Evolutionary conservation across 2,113 vertebrate genomes (phyloP).

Genomic region (Corvus cornix): DNA sequence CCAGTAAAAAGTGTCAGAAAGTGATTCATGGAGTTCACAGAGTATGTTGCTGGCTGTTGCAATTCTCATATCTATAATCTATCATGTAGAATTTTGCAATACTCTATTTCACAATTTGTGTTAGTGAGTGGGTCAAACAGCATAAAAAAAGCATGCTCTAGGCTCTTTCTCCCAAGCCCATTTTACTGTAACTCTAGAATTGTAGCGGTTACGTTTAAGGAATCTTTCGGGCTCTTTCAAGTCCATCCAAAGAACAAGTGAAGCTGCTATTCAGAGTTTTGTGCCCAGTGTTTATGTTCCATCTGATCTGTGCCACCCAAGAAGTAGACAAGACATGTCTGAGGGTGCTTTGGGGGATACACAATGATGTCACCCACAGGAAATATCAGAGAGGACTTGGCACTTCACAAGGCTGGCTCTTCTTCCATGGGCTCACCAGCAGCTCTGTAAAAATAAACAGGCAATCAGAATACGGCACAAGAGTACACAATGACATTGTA

Average conservation of each 20-base stretch:
- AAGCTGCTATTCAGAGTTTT: slow-evolving; percentile 78
- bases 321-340: slow-evolving; percentile 92
- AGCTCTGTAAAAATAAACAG: slow-evolving; percentile 95
- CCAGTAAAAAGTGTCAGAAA: slow-evolving; percentile 65
- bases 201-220: slow-evolving; percentile 72
- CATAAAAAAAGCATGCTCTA: slow-evolving; percentile 64
- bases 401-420: slow-evolving; percentile 86
- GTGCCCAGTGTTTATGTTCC: slow-evolving; percentile 84
- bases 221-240: slow-evolving; percentile 77
- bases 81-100: slow-evolving; percentile 51
- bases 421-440: slow-evolving; percentile 90
- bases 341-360: slow-evolving; percentile 86
- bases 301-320: slow-evolving; percentile 91
- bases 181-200: slow-evolving; percentile 78
- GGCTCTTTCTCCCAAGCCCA: slow-evolving; percentile 59
- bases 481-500: slow-evolving; percentile 94
- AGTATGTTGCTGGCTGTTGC: slow-evolving; percentile 49
- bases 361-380: slow-evolving; percentile 97
- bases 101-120: slow-evolving; percentile 52
- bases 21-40: slow-evolving; percentile 48
- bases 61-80: slow-evolving; percentile 53
- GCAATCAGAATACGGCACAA: slow-evolving; percentile 92
- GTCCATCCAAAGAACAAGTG: slow-evolving; percentile 79
- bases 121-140: slow-evolving; percentile 63
- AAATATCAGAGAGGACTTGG: slow-evolving; percentile 87